These are phyloP conservation scores for Semotilus atromaculatus DNA, from an alignment of 2,797 vertebrate genomes.

Conservation along the genomic window DNA sequence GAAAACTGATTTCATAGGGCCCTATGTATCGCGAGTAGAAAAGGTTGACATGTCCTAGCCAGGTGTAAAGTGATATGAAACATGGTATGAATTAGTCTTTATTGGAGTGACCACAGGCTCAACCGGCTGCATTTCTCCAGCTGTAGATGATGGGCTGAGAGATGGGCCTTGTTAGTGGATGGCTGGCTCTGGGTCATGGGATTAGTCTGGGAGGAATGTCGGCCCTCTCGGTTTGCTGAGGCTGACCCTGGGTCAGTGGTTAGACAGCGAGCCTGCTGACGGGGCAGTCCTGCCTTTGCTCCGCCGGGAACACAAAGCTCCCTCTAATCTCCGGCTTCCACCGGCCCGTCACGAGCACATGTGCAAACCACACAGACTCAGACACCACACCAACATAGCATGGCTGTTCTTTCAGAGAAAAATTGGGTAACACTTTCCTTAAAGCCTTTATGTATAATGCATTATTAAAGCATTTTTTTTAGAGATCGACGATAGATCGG, in stretches of 20 bases:
- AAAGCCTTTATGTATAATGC: too few relatives aligned
- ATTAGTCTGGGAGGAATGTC: constrained; percentile 46
- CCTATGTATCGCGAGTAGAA: too few relatives aligned
- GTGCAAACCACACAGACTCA: constrained; percentile 33
- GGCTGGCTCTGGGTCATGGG: constrained; percentile 27
- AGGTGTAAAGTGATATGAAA: too few relatives aligned
- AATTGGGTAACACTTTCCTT: too few relatives aligned
- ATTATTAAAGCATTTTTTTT: too few relatives aligned
- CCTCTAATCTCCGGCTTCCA: constrained; percentile 57
- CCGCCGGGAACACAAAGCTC: constrained; percentile 49
- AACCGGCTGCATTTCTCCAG: not conserved
- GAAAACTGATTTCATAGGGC: too few relatives aligned
- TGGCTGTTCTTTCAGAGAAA: not conserved
- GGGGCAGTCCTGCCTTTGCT: constrained; percentile 42
- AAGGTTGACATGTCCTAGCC: not conserved
- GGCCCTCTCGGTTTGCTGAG: constrained; percentile 31
- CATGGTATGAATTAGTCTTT: not conserved
- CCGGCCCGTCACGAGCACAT: constrained; percentile 17
- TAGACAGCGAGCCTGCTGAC: constrained; percentile 54
- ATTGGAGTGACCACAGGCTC: constrained; percentile 4
- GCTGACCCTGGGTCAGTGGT: constrained; percentile 32
- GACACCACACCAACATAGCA: constrained; percentile 4
- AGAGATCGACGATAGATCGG: too few relatives aligned
- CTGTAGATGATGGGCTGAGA: constrained; percentile 11
- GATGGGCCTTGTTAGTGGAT: not conserved